These are phyloP conservation scores for Drosophila lacertosa DNA, from an alignment of 1,140 invertebrate genomes.

Conservation along the genomic window DNA sequence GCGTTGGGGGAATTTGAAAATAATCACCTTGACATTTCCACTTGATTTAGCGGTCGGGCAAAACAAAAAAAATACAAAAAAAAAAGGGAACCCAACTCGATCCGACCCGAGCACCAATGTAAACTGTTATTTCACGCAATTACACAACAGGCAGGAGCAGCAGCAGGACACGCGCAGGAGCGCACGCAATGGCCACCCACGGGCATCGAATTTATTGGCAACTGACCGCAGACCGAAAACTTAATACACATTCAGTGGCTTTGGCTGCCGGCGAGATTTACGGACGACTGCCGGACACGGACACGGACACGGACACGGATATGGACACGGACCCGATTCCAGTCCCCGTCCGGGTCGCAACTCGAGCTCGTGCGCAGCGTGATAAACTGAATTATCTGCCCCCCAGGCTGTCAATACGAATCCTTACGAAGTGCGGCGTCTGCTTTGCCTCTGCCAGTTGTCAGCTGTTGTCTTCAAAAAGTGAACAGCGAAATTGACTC, in stretches of 20 bases:
- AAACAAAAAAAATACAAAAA: too few species aligned
- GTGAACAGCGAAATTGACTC: conserved; percentile 44
- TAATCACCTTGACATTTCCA: conserved; percentile 61
- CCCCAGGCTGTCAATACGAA: conserved; percentile 9
- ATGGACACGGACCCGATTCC: too few species aligned
- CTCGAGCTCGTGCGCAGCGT: conserved; percentile 16
- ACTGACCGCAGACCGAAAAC: conserved; percentile 49
- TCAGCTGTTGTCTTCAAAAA: conserved; percentile 2
- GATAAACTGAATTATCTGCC: conserved; percentile 39
- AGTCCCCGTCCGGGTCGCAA: conserved; percentile 5
- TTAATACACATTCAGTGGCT: conserved; percentile 54
- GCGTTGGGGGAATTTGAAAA: conserved; percentile 24
- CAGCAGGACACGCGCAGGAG: not conserved
- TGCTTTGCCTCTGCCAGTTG: not conserved
- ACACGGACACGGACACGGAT: too few species aligned
- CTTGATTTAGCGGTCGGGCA: conserved; percentile 46
- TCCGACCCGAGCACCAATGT: conserved; percentile 20
- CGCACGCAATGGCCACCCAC: conserved; percentile 18
- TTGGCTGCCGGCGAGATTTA: conserved; percentile 51
- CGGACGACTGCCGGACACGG: conserved; percentile 3
- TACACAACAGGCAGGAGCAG: conserved; percentile 45
- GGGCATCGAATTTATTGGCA: conserved; percentile 64
- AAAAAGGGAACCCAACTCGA: too few species aligned
- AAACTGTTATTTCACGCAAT: conserved; percentile 54
- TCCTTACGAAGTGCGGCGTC: not conserved